These are phyloP conservation scores for Idaea dimidiata DNA, from an alignment of 2,888 invertebrate species.

Conservation along the genomic window DNA sequence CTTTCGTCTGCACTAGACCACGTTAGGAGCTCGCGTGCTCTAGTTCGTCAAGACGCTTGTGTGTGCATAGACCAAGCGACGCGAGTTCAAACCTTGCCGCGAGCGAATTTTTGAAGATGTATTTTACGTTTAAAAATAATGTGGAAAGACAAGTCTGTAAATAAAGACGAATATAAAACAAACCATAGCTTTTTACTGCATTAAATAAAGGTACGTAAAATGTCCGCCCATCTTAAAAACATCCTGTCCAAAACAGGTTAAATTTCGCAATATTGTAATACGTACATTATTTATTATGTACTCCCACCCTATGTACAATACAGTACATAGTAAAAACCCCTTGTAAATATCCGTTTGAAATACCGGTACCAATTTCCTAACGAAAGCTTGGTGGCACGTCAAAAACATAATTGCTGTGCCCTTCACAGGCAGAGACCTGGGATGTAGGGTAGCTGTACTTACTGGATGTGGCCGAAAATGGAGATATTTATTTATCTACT, in stretches of 20 bases:
- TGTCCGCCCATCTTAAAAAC: neutral
- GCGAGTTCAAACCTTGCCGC: too few relatives aligned
- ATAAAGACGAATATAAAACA: too few relatives aligned
- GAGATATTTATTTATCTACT: constrained; percentile 6
- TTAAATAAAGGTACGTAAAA: too few relatives aligned
- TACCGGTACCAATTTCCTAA: constrained; percentile 57
- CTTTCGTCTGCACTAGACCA: too few relatives aligned
- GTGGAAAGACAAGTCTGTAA: too few relatives aligned
- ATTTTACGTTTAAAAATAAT: too few relatives aligned
- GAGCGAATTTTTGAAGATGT: too few relatives aligned
- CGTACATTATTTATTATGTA: neutral
- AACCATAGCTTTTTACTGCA: too few relatives aligned
- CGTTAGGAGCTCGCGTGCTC: too few relatives aligned
- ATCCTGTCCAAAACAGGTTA: neutral
- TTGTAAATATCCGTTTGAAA: constrained; percentile 40
- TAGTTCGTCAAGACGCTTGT: too few relatives aligned
- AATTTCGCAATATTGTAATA: neutral
- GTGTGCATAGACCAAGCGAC: too few relatives aligned
- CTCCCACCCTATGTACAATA: neutral
- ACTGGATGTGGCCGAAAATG: constrained; percentile 33
- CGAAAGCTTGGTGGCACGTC: constrained; percentile 52
- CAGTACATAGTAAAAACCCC: constrained; percentile 24
- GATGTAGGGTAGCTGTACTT: constrained; percentile 25
- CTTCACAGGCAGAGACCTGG: constrained; percentile 36
- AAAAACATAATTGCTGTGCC: constrained; percentile 74